Base-by-base conservation (phyloP, 2,888 invertebrate species). In the Campopleginae sp. region DNA sequence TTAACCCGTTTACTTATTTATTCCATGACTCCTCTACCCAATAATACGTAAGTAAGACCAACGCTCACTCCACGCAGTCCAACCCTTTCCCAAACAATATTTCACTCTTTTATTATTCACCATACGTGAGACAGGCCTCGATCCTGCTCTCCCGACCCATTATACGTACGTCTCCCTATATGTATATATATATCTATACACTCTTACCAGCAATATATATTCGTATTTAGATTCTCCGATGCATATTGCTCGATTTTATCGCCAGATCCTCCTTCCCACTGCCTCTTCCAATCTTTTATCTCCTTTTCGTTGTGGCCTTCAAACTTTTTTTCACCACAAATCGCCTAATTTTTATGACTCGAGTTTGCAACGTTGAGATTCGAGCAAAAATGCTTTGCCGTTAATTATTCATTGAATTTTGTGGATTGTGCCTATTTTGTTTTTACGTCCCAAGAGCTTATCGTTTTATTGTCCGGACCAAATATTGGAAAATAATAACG, bases 1-100 rank as follows among this genome's bases (percentile, higher is more conserved):
- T 89, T 82, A 85, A 87, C 82, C 87, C 86, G 86, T 83, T 87
- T 86, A 84, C 84, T 88, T 86, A 85, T 88, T 90, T 90, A 89
- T 92, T 91, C 91, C 91, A 92, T 92, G 91, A 91, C 90, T 92
- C 87, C 91, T 88, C 85, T 80, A 91, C 89, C 88, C 85, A 84
- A 88, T 90, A 89, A 89, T 90, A 91, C 91, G 91, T 92, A 84
- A 91, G 91, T 91, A 90, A 87, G 87, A 68, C 68, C 68, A 51
- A 23, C 1, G 1, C 10, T 7, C 38, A 23, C 74, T 71, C 63
- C 58, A 38, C 51, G 46, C 75, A 48, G 74, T 71, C 66, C 76
- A 68, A 54, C 38, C 42, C 17, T 58, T 74, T 61, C 58, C 44
- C n/a, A 27, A 44, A 58, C 27, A 58, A 74, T 74, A 74, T 74